Base-by-base conservation (phyloP, 2,888 invertebrate genomes). In the Chydorus sphaericus region DNA sequence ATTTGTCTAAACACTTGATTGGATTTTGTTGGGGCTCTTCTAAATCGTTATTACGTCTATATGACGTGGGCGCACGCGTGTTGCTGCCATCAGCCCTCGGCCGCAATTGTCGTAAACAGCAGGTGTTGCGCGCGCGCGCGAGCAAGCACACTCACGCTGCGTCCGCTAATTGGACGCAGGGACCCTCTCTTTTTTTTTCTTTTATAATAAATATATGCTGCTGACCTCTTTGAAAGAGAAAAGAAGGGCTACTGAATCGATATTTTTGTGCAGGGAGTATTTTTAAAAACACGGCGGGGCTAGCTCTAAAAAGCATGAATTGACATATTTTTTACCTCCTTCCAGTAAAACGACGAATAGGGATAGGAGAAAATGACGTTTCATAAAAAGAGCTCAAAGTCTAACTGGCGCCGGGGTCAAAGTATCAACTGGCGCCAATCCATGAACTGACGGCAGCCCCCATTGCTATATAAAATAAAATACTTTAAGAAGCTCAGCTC, bases 101-200 rank as follows among this genome's bases (percentile, higher is more conserved):
- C n/a, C n/a, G n/a, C n/a, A n/a, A n/a, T n/a, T n/a, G n/a, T n/a
- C n/a, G n/a, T n/a, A n/a, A n/a, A n/a, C n/a, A n/a, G n/a, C n/a
- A n/a, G n/a, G n/a, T n/a, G n/a, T n/a, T n/a, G n/a, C n/a, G n/a
- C 44, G 50, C 30, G 50, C 29, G 31, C 30, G 50, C 50, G 28
- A 18, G 31, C 50, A 48, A 48, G 44, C n/a, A n/a, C n/a, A n/a
- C n/a, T n/a, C n/a, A 39, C 31, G 54, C 54, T 54, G 54, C 26
- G 54, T 29, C 31, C 54, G 48, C 54, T 54, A 54, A 54, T 54
- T 54, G 54, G 54, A 54, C 31, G 54, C 31, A 39, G 36, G 28
- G 48, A 50, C 50, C 50, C 44, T 28, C 44, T 23, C 39, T 39
- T 23, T 39, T n/a, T 39, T 23, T 10, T 38, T 39, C 23, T 39